Evolutionary conservation across 1,140 invertebrate species (phyloP), one percentile per base, ranked within the genome.

Genomic region (Drosophila bocqueti): DNA sequence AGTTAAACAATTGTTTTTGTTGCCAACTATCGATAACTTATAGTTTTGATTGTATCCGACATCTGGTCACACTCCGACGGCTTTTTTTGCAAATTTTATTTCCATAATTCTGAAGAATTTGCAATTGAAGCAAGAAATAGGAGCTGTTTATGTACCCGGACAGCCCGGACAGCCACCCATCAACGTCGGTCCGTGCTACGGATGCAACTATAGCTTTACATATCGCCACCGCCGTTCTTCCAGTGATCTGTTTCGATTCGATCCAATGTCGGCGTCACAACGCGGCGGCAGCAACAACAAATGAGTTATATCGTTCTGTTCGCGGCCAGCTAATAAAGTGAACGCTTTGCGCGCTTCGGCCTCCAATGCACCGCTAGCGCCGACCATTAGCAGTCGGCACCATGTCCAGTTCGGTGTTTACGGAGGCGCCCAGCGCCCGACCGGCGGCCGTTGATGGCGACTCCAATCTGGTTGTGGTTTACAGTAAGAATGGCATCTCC

Each of bases 401-500:
- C 47, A 83, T 93, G 92, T 91, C 92, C 24, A 91, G 91, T 76
- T 93, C 92, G 26, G 89, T 93, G 29, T 93, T 93, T 43, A 85
- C 74, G 52, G 92, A 93, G 60, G 76, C 78, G 46, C 43, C 73
- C 47, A 76, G 60, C 66, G 64, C 61, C 46, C 58, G 81, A 36
- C 74, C 78, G 64, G 82, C 64, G 59, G 74, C 75, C 34, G 50
- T 68, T 29, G 69, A 77, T 42, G 74, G 54, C 18, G 89, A 91
- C 57, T 91, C 85, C 34, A 92, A 93, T 45, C 91, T 96, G 79
- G 96, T 96, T 76, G 95, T 96, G 92, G 95, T 96, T 84, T 95
- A 96, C 84, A 95, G 95, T 84, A 96, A 96, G 93, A 95, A 96
- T 94, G 95, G 95, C 45, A 94, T 96, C 68, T 95, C 95, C 47